Conservation (phyloP, 2,888 invertebrate genomes). For the Craniophora ligustri region DNA sequence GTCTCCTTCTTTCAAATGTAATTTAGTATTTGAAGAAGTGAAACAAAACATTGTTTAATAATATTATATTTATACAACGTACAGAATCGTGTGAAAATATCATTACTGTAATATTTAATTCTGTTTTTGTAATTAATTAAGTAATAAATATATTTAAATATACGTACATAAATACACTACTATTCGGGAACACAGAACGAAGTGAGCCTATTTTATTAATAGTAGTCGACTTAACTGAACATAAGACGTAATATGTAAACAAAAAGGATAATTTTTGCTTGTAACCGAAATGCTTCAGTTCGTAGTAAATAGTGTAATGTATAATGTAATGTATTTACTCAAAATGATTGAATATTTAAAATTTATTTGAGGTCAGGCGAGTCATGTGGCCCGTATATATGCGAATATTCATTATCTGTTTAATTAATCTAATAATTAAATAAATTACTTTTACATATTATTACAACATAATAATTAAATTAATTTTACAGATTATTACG, state of each 20-base stretch:
- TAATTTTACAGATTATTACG: constrained; percentile 3
- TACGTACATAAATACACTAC: too few relatives aligned
- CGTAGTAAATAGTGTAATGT: constrained; percentile 27
- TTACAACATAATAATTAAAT: too few relatives aligned
- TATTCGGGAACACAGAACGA: neutral
- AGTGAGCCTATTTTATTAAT: neutral
- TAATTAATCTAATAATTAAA: neutral
- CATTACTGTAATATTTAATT: constrained; percentile 35
- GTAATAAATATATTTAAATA: neutral
- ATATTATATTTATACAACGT: neutral
- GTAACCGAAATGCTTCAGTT: constrained; percentile 18
- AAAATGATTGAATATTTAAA: constrained; percentile 9
- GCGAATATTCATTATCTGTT: too few relatives aligned
- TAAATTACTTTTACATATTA: neutral
- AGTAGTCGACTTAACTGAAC: constrained; percentile 9
- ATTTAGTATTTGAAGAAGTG: neutral
- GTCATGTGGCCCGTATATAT: too few relatives aligned
- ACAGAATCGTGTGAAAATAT: constrained; percentile 30
- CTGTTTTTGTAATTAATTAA: too few relatives aligned
- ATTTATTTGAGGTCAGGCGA: neutral
- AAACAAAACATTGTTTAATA: neutral
- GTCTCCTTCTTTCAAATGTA: neutral
- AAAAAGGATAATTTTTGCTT: constrained; percentile 4
- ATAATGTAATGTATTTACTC: constrained; percentile 20
- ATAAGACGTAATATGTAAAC: neutral